Percentiles rank a stretch among this genome's conserved stretches.
Conservation (phyloP, 2,888 invertebrate species). For the Tenthredo amoena region DNA sequence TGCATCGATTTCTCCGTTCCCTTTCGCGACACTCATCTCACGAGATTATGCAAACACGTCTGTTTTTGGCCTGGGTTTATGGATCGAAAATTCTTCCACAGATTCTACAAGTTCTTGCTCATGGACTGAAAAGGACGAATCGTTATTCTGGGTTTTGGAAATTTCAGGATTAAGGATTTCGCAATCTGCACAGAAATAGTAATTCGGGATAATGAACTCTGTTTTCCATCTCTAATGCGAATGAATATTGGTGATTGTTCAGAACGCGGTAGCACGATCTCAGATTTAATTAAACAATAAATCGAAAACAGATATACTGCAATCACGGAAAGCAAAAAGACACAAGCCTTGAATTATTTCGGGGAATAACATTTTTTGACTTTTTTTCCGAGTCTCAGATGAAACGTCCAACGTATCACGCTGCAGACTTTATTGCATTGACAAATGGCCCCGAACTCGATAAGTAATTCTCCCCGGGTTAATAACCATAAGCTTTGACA, state of each 20-base stretch:
- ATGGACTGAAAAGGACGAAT: too few species aligned
- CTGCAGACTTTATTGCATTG: constrained; percentile 2
- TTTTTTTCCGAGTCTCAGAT: not conserved
- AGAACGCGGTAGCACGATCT: not conserved
- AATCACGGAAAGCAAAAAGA: not conserved
- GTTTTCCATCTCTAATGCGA: not conserved
- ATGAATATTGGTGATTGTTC: not conserved
- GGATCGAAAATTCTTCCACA: not conserved
- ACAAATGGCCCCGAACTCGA: not conserved
- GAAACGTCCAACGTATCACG: not conserved
- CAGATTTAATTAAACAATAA: not conserved
- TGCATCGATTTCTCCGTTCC: not conserved
- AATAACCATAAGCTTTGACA: constrained; percentile 15
- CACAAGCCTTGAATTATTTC: not conserved
- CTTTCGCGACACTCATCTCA: not conserved
- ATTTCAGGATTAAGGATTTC: not conserved
- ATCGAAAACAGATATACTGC: not conserved
- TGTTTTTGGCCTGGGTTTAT: not conserved
- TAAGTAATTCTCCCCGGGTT: not conserved
- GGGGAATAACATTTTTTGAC: not conserved
- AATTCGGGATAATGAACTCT: not conserved
- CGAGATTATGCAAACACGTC: constrained; percentile 3
- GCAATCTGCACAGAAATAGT: not conserved
- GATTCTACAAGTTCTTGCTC: not conserved
- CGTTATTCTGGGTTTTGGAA: not conserved